These are phyloP conservation scores for Helobdella robusta DNA, from an alignment of 2,888 invertebrate species.

Conservation along the genomic window DNA sequence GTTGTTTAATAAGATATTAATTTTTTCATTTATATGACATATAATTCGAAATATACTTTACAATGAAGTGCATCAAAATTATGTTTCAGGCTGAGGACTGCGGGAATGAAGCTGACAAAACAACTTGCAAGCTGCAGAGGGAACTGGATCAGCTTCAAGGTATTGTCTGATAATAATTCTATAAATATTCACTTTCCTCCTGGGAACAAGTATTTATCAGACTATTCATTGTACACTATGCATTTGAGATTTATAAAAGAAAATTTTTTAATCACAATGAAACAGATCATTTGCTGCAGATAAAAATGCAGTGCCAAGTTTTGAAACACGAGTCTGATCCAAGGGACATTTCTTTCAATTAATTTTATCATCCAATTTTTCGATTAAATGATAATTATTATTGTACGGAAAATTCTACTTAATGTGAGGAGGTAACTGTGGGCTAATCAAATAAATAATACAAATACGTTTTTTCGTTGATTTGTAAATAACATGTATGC, in stretches of 20 bases:
- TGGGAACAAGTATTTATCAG: not conserved
- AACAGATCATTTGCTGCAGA: slow-evolving; percentile 25
- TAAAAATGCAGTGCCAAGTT: slow-evolving; percentile 19
- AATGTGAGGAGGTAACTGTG: no score
- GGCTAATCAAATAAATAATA: no score
- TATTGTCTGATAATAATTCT: not conserved
- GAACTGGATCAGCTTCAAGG: slow-evolving; percentile 25
- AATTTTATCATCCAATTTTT: not conserved
- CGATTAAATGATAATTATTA: no score
- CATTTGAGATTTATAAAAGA: not conserved
- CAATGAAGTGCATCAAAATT: not conserved
- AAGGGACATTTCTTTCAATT: slow-evolving; percentile 14
- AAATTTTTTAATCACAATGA: not conserved
- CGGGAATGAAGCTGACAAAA: slow-evolving; percentile 22
- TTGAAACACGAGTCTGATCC: slow-evolving; percentile 20
- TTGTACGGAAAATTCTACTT: no score
- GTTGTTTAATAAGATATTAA: no score
- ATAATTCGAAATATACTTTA: no score
- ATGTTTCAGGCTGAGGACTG: slow-evolving; percentile 20
- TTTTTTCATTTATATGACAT: no score
- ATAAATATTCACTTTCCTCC: not conserved
- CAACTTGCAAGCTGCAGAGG: slow-evolving; percentile 24
- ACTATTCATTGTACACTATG: no score
- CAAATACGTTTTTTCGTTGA: no score
- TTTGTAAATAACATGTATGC: no score